These are phyloP conservation scores for Eulithis prunata DNA, from an alignment of 2,888 invertebrate genomes.

Conservation along the genomic window DNA sequence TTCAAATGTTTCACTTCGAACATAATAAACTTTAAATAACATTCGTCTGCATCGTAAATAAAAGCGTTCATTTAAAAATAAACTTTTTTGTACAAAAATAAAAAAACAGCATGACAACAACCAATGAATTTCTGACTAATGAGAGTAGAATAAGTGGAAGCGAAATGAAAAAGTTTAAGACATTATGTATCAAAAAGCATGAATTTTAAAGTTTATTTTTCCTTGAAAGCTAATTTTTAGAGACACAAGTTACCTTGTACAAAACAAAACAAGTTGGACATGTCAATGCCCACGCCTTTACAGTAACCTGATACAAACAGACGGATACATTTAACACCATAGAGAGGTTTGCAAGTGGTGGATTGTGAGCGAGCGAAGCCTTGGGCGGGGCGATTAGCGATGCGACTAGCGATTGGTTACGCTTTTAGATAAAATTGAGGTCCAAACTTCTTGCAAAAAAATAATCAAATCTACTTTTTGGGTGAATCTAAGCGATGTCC, in stretches of 20 bases:
- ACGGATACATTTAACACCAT: slow-evolving; percentile 82
- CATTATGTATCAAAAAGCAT: neutral
- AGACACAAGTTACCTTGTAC: slow-evolving; percentile 59
- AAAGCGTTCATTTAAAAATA: too few species aligned
- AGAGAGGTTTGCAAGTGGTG: slow-evolving; percentile 65
- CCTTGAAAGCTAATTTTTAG: neutral
- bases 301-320: slow-evolving; percentile 80
- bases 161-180: too few species aligned
- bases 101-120: too few species aligned
- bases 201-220: slow-evolving; percentile 12
- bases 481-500: too few species aligned
- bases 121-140: too few species aligned
- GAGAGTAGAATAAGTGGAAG: too few species aligned
- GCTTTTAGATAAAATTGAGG: too few species aligned
- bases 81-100: too few species aligned
- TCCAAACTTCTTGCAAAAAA: too few species aligned
- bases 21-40: too few species aligned
- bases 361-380: slow-evolving; percentile 57
- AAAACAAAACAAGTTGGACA: slow-evolving; percentile 81
- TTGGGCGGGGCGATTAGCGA: slow-evolving; percentile 65
- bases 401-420: slow-evolving; percentile 30
- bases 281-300: slow-evolving; percentile 84
- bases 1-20: slow-evolving; percentile 7
- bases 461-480: too few species aligned
- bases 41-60: too few species aligned